phyloP scores from a whole-genome alignment of 2,888 invertebrate species.

The Melanargia galathea region DNA sequence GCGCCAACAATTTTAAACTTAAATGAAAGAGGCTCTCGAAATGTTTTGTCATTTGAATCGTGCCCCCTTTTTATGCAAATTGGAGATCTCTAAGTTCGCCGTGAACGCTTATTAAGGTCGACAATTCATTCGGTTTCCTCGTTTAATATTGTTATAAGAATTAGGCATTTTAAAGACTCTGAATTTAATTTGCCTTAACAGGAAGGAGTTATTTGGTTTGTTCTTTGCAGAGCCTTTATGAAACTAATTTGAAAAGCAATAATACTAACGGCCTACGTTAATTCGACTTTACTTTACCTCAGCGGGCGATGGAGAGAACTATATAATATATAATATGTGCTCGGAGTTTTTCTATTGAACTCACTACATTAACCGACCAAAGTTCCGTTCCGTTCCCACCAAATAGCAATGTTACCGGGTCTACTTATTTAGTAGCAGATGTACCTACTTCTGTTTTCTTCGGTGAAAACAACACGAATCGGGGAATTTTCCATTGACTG shows the following conservation, averaged over 20 bases:
- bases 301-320: too few species aligned
- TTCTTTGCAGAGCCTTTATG: conserved; percentile 11
- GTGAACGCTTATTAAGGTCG: conserved; percentile 60
- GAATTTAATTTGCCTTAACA: conserved; percentile 66
- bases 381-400: too few species aligned
- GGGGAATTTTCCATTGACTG: too few species aligned
- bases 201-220: conserved; percentile 36
- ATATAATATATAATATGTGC: too few species aligned
- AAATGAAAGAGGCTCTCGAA: conserved; percentile 71
- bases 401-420: too few species aligned
- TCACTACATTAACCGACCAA: too few species aligned
- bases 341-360: too few species aligned
- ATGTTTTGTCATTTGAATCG: conserved; percentile 75
- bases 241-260: conserved; percentile 9
- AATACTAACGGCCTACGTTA: background rate
- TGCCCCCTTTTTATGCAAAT: conserved; percentile 78
- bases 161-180: conserved; percentile 66
- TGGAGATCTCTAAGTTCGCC: conserved; percentile 62
- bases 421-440: too few species aligned
- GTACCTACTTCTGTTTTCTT: too few species aligned
- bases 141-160: conserved; percentile 72
- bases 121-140: conserved; percentile 63
- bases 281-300: too few species aligned
- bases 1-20: conserved; percentile 74
- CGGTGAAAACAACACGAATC: too few species aligned